Evolutionary conservation across 1,140 invertebrate genomes (phyloP).

Genomic region (Magallana ariakensis): DNA sequence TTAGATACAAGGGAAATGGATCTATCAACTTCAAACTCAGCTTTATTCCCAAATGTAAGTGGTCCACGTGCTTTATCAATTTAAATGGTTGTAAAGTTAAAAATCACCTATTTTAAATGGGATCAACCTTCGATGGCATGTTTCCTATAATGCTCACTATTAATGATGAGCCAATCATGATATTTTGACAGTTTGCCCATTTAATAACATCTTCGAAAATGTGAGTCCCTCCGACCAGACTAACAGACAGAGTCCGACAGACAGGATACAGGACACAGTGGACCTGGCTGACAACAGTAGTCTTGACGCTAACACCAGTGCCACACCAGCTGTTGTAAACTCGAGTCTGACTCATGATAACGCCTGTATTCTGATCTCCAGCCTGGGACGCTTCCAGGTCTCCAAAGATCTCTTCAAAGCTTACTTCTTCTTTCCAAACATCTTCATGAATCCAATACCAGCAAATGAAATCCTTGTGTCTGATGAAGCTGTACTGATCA

Average conservation of each 20-base stretch:
- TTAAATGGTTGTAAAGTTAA: no score
- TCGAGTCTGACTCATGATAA: not conserved
- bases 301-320: no score
- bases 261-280: not conserved
- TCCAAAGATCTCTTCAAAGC: conserved; percentile 46
- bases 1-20: conserved; percentile 17
- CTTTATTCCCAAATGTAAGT: conserved; percentile 20
- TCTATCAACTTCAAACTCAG: not conserved
- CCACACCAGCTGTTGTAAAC: not conserved
- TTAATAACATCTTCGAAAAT: not conserved
- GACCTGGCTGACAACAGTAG: not conserved
- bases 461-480: conserved; percentile 45
- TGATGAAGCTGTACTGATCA: conserved; percentile 45
- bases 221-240: not conserved
- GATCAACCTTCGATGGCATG: no score
- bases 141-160: no score
- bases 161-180: no score
- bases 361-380: conserved; percentile 37
- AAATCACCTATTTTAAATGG: no score
- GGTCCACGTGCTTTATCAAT: no score
- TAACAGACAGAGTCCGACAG: not conserved
- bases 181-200: not conserved
- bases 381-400: conserved; percentile 40
- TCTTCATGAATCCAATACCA: conserved; percentile 40
- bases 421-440: conserved; percentile 51